These are phyloP conservation scores for Sphaerodactylus townsendi DNA, from an alignment of 2,113 vertebrate species.

Conservation along the genomic window DNA sequence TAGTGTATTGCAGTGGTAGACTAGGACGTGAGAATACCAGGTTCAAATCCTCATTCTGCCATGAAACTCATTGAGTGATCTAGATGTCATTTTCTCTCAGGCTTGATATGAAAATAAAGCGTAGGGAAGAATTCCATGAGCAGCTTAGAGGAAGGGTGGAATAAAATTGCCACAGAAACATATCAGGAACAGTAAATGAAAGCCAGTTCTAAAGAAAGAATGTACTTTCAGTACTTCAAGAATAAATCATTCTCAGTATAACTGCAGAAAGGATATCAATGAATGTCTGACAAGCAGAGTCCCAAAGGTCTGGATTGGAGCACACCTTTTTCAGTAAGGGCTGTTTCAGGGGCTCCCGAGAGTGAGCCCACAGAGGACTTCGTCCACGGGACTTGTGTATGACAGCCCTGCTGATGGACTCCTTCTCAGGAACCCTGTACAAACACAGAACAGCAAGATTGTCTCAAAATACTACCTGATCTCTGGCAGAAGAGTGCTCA, in stretches of 20 bases:
- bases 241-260: not conserved
- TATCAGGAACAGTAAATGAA: not conserved
- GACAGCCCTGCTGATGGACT: constrained; percentile 83
- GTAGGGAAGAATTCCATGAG: too few relatives aligned
- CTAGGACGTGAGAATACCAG: too few relatives aligned
- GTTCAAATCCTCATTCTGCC: too few relatives aligned
- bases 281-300: constrained; percentile 88
- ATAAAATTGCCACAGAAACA: too few relatives aligned
- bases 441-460: not conserved
- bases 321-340: constrained; percentile 84
- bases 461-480: not conserved
- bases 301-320: constrained; percentile 78
- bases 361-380: constrained; percentile 85
- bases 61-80: too few relatives aligned
- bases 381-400: constrained; percentile 77
- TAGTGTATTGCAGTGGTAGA: too few relatives aligned
- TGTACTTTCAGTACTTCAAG: not conserved
- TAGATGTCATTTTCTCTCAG: too few relatives aligned
- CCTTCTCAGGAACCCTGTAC: constrained; percentile 83
- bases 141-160: too few relatives aligned
- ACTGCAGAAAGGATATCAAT: constrained; percentile 89
- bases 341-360: constrained; percentile 88
- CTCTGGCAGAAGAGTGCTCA: not conserved
- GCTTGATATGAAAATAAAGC: too few relatives aligned
- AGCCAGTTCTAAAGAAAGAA: not conserved